Percentiles rank a stretch among this genome's conserved stretches.
Conservation (phyloP, 2,888 invertebrate species). For the Halictus quadricinctus region DNA sequence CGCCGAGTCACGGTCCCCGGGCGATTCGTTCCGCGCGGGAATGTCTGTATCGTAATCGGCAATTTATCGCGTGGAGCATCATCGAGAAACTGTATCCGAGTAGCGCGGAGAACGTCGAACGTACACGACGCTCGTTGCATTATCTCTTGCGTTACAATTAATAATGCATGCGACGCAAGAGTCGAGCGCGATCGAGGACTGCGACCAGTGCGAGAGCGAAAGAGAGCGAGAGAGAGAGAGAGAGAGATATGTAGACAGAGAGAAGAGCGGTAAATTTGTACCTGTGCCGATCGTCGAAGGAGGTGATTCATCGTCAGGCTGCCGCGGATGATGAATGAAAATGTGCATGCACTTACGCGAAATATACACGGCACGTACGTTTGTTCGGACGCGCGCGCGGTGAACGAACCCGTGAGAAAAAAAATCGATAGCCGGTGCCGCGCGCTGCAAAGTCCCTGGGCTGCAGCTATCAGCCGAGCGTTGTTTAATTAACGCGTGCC, state of each 20-base stretch:
- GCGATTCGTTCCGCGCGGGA: constrained; percentile 21
- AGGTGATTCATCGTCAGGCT: constrained; percentile 66
- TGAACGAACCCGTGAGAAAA: constrained; percentile 51
- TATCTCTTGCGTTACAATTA: constrained; percentile 66
- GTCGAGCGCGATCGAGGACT: not conserved
- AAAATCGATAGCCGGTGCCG: constrained; percentile 27
- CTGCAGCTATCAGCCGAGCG: not conserved
- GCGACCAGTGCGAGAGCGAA: not conserved
- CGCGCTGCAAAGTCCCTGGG: not conserved
- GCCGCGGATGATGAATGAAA: constrained; percentile 67
- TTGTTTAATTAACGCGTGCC: constrained; percentile 12
- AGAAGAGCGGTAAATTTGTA: constrained; percentile 65
- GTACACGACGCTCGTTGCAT: not conserved
- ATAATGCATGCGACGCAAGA: constrained; percentile 70
- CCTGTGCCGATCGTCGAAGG: constrained; percentile 58
- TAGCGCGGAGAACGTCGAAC: not conserved
- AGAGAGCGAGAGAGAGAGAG: constrained; percentile 37
- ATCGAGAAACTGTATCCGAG: not conserved
- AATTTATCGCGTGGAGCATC: not conserved
- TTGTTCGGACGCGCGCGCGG: constrained; percentile 29
- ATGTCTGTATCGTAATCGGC: not conserved
- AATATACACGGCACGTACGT: constrained; percentile 44
- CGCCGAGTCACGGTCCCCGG: not conserved
- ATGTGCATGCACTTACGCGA: constrained; percentile 56
- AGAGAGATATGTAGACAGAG: not conserved